phyloP scores from a whole-genome alignment of 2,113 vertebrate genomes.

The Odocoileus virginianus region DNA sequence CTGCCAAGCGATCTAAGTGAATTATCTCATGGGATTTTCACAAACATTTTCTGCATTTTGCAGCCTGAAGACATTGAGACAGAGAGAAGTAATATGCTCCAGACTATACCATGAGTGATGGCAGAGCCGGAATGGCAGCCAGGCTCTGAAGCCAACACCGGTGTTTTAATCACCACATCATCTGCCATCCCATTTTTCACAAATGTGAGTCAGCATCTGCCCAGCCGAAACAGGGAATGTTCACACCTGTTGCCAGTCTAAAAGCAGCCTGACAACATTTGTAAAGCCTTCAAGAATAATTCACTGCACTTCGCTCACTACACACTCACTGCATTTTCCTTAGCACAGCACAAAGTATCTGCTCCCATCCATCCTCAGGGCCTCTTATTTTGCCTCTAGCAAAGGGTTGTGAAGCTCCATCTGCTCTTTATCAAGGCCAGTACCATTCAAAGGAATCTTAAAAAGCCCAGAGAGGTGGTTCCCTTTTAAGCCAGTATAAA shows the following conservation, averaged over 20 bases:
- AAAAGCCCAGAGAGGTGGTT: background rate
- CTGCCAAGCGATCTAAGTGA: background rate
- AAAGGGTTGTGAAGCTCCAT: background rate
- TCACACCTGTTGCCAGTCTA: background rate
- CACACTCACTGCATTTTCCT: background rate
- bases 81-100: background rate
- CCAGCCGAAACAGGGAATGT: background rate
- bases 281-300: background rate
- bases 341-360: background rate
- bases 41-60: background rate
- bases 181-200: background rate
- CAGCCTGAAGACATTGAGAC: background rate
- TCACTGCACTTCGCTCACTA: background rate
- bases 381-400: background rate
- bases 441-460: background rate
- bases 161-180: background rate
- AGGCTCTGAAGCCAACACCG: background rate
- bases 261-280: background rate
- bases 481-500: constrained; percentile 27
- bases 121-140: background rate
- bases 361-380: background rate
- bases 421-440: background rate
- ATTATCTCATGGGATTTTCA: background rate
- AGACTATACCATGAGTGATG: background rate
- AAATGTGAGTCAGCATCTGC: background rate